These are phyloP conservation scores for Coelopa frigida DNA, from an alignment of 1,140 invertebrate species.

Conservation along the genomic window DNA sequence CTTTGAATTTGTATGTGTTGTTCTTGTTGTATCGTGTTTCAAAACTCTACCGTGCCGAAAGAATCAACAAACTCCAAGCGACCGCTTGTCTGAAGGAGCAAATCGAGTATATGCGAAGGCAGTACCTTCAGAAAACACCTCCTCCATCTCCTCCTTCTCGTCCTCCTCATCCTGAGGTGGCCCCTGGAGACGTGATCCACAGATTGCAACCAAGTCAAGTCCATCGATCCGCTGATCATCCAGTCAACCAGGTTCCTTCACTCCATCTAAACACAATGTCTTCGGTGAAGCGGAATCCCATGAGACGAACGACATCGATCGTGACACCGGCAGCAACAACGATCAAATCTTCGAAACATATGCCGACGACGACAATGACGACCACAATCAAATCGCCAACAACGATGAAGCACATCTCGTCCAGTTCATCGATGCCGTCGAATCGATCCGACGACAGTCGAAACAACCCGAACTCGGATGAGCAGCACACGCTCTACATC, in stretches of 20 bases:
- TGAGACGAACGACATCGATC: background rate
- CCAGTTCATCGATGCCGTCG: background rate
- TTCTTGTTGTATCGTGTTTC: constrained; percentile 7
- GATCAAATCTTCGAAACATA: background rate
- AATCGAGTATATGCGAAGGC: constrained; percentile 5
- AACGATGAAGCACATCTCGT: background rate
- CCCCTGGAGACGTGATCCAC: too few relatives aligned
- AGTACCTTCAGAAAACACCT: background rate
- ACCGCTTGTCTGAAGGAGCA: constrained; percentile 1
- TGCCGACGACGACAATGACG: background rate
- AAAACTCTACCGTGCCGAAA: constrained; percentile 5
- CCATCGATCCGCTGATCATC: background rate
- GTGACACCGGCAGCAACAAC: background rate
- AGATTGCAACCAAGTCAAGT: constrained; percentile 3
- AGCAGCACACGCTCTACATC: constrained; percentile 7
- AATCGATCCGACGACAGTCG: background rate
- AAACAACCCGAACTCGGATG: constrained; percentile 1
- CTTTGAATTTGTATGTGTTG: background rate
- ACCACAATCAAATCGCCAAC: background rate
- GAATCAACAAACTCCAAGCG: constrained; percentile 2
- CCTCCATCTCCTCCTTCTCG: background rate
- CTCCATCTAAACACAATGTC: constrained; percentile 1
- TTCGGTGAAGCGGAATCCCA: background rate
- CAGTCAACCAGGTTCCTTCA: background rate
- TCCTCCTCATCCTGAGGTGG: background rate